Evolutionary conservation across 1,140 invertebrate species (phyloP), one percentile per base, ranked within the genome.

Genomic region (Nasonia giraulti): DNA sequence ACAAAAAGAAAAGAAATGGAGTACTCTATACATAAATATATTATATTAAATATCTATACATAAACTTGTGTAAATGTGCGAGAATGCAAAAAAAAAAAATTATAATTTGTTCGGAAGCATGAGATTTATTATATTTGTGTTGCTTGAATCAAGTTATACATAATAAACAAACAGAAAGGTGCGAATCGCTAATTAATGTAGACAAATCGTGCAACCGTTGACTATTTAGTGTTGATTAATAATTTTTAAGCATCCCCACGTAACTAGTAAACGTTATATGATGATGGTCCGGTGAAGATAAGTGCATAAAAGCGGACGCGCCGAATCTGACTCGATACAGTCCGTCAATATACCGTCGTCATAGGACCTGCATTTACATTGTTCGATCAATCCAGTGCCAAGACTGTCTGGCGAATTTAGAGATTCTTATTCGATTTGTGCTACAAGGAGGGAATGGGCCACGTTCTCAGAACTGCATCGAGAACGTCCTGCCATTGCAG

Each of bases 1-100:
- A 91, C 89, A 92, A 89, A 89, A 86, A 87, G 88, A 77, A 85
- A 86, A 87, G 87, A 84, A 84, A 85, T 86, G 23, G 68, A 85
- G 62, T 84, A 83, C 69, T 83, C 68, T 84, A 82, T 82, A 37
- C 69, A 50, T 37, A 84, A 50, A 80, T 83, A 78, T 84, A 74
- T 84, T 79, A 73, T 79, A 76, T 40, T 7, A 31, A 6, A 78
- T 69, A 80, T 66, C 40, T 80, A 85, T 81, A 80, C 62, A 85
- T 85, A 79, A 75, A 20, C 50, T 14, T 83, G 85, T 62, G 33
- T 71, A 82, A 69, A 83, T 86, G 66, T 80, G 80, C 11, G 68
- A 69, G 66, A 10, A 62, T n/a, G 55, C 55, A 62, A 62, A 12
- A 62, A 23, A 62, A 23, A 62, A 62, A n/a, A 62, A 62, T 62